These are phyloP conservation scores for Asteroscopus sphinx DNA, from an alignment of 2,888 invertebrate species.

Conservation along the genomic window DNA sequence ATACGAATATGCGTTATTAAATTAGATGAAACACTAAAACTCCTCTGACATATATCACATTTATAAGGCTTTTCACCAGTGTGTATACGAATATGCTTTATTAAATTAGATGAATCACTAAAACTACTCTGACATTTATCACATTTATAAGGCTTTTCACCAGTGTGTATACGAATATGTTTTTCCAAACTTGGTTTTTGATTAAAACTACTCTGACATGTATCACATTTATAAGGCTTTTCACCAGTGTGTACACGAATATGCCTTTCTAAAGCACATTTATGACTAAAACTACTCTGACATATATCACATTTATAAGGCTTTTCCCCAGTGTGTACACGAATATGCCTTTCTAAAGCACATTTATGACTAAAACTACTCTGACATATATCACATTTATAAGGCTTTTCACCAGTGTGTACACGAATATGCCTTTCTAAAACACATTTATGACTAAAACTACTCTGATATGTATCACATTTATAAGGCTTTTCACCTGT, in stretches of 20 bases:
- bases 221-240: slow-evolving; percentile 33
- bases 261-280: fast-evolving
- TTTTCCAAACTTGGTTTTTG: fast-evolving
- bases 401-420: slow-evolving; percentile 9
- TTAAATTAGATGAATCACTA: background rate
- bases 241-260: slow-evolving; percentile 25
- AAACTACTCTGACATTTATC: slow-evolving; percentile 5
- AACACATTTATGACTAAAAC: background rate
- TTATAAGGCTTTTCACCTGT: background rate
- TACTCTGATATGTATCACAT: background rate
- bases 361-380: background rate
- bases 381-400: slow-evolving; percentile 24
- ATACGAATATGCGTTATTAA: background rate
- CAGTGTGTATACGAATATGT: slow-evolving; percentile 28
- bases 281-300: background rate
- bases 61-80: background rate
- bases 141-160: slow-evolving; percentile 39
- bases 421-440: slow-evolving; percentile 1
- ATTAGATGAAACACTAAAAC: too few species aligned
- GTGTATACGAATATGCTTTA: slow-evolving; percentile 2
- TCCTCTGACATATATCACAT: too few species aligned
- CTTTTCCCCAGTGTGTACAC: slow-evolving; percentile 32
- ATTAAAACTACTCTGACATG: slow-evolving; percentile 6
- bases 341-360: slow-evolving; percentile 1
- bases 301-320: slow-evolving; percentile 35